Conservation (phyloP, 2,797 vertebrate genomes). For the Taenioides sp. region DNA sequence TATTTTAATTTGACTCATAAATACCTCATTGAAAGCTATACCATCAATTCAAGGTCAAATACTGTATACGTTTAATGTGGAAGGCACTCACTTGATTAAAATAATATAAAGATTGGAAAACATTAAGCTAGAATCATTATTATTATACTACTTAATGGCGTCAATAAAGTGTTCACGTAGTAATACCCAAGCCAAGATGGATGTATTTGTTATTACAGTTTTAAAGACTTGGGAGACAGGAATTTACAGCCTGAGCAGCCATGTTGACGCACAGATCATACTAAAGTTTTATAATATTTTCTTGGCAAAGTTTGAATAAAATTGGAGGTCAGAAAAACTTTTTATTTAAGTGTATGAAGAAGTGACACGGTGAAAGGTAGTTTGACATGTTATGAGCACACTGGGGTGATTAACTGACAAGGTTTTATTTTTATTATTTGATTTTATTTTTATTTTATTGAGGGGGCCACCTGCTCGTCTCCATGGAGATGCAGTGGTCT, state of each 20-base stretch:
- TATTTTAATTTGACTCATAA: conserved; percentile 66
- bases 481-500: too few relatives aligned
- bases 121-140: conserved; percentile 68
- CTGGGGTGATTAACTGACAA: not conserved
- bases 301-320: conserved; percentile 12
- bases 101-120: conserved; percentile 73
- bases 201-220: conserved; percentile 22
- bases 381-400: not conserved
- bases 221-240: conserved; percentile 25
- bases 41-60: conserved; percentile 64
- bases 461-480: too few relatives aligned
- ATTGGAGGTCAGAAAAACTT: conserved; percentile 4
- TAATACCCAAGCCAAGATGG: conserved; percentile 32
- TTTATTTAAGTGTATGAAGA: not conserved
- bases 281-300: conserved; percentile 26
- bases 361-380: not conserved
- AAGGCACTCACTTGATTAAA: conserved; percentile 79
- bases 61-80: conserved; percentile 61
- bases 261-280: conserved; percentile 26
- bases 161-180: conserved; percentile 54
- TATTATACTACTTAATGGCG: conserved; percentile 58
- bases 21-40: conserved; percentile 64
- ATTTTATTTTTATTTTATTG: too few relatives aligned
- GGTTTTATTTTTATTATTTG: too few relatives aligned
- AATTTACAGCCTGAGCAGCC: conserved; percentile 14